Base-by-base conservation (phyloP, 2,888 invertebrate species). In the Euclidia mi region DNA sequence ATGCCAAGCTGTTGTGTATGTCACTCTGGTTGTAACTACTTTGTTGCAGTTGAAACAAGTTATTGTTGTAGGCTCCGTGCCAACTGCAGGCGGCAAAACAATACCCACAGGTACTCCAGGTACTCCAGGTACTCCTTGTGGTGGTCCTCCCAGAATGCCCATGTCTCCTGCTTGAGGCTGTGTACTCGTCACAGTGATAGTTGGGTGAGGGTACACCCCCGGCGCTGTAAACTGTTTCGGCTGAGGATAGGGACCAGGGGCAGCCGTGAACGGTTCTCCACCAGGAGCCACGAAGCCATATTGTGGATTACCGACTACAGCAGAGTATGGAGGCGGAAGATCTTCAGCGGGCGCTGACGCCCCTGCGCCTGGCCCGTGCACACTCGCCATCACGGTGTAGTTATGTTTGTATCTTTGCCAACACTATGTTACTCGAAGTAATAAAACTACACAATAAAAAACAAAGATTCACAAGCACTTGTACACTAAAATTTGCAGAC, bases 1-100 rank as follows among this genome's bases (percentile, higher is more conserved):
- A 62, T 94, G 94, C 94, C 94, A 94, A 34, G 93, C 92, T 9
- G 94, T 94, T 32, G 92, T 91, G 66, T 93, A 94, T 44, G 84
- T 88, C n/a, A 94, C 94, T 82, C 91, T 88, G 20, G 94, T 94
- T 37, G 93, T 93, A 18, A 93, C 92, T 20, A 92, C 84, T 83
- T 93, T 93, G 14, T 87, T 88, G 63, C 94, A 94, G 65, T 92
- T 94, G 66, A 87, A 92, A 70, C 94, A 94, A 35, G 88, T 92
- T 10, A 93, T 82, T 40, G 94, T 94, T 0, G 94, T 89, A 4
- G 94, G 94, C 53, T 93, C 91, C 11, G 87, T 92, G 53, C 94
- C 94, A 3, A 94, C 93, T 1, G 88, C 89, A 4, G 87, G 88
- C 1, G 92, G 90, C 40, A 94, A 59, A 2, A 94, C 87, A 7